Conservation (phyloP, 2,888 invertebrate genomes). For the Phlogophora meticulosa region DNA sequence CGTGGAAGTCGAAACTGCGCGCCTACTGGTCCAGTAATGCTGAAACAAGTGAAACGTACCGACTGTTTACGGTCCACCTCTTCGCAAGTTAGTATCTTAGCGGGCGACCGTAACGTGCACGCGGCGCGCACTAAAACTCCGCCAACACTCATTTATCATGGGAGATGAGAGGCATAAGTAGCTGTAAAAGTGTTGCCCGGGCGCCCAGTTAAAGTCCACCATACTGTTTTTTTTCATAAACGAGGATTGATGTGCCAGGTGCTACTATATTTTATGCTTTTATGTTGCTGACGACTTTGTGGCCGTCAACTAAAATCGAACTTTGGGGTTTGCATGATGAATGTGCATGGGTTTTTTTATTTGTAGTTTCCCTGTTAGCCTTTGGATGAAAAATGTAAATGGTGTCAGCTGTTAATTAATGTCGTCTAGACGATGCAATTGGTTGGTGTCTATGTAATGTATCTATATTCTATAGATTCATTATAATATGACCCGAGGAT, state of each 20-base stretch:
- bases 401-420: conserved; percentile 16
- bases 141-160: conserved; percentile 86
- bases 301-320: conserved; percentile 43
- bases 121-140: conserved; percentile 82
- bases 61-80: conserved; percentile 73
- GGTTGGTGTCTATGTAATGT: too few species aligned
- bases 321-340: not conserved
- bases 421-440: not conserved
- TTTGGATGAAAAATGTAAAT: conserved; percentile 15
- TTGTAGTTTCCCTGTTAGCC: conserved; percentile 5
- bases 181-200: conserved; percentile 76
- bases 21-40: conserved; percentile 65
- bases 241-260: conserved; percentile 74
- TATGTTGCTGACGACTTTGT: conserved; percentile 29
- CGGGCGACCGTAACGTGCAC: conserved; percentile 79
- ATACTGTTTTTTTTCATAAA: conserved; percentile 73
- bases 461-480: not conserved
- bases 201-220: conserved; percentile 64
- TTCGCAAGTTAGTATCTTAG: conserved; percentile 71
- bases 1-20: conserved; percentile 44
- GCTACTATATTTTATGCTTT: conserved; percentile 58
- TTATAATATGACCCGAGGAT: not conserved
- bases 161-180: conserved; percentile 82
- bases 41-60: conserved; percentile 73
- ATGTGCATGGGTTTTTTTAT: not conserved